These are phyloP conservation scores for Peromyscus melanophrys DNA, from an alignment of 2,797 vertebrate species.

Conservation along the genomic window DNA sequence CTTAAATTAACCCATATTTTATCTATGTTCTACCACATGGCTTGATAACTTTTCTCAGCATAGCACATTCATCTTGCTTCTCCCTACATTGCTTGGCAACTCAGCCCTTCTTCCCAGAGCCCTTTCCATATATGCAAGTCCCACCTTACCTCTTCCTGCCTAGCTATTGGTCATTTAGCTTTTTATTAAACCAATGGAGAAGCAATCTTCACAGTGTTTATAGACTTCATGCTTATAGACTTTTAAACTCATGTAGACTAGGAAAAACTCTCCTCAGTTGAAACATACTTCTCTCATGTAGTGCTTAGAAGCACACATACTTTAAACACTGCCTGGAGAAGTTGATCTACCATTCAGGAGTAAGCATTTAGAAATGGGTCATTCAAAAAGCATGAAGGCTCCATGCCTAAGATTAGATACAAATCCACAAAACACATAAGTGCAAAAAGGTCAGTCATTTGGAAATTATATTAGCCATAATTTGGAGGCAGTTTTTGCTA, in stretches of 20 bases:
- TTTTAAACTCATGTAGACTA: not conserved
- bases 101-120: not conserved
- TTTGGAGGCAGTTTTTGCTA: constrained; percentile 46
- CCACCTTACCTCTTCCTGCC: too few species aligned
- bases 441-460: constrained; percentile 69
- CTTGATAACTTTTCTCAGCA: not conserved
- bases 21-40: not conserved
- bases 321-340: constrained; percentile 19
- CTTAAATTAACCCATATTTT: not conserved
- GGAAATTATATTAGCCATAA: constrained; percentile 70
- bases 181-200: too few species aligned
- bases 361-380: constrained; percentile 69
- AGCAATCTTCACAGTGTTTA: too few species aligned
- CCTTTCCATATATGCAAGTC: too few species aligned
- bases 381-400: constrained; percentile 54
- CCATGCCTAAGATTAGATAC: constrained; percentile 76
- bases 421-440: constrained; percentile 68
- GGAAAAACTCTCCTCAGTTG: not conserved
- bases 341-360: constrained; percentile 59
- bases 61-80: not conserved
- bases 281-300: not conserved
- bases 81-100: too few species aligned
- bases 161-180: too few species aligned
- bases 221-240: not conserved
- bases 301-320: constrained; percentile 9